Conservation (phyloP, 1,140 invertebrate genomes). For the Caerostris darwini region DNA sequence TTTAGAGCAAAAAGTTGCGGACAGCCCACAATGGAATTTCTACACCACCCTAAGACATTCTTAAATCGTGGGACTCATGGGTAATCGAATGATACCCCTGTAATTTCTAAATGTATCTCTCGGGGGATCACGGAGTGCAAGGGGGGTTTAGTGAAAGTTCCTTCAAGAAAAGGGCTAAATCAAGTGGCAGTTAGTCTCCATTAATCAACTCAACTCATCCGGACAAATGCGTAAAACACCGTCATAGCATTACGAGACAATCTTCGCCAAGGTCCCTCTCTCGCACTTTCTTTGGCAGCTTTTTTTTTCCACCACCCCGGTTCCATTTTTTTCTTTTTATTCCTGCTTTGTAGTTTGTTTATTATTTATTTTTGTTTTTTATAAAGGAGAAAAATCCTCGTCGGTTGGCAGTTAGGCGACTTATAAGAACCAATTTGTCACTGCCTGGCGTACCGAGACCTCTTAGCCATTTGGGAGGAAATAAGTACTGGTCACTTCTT, state of each 20-base stretch:
- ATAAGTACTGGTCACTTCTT: constrained; percentile 75
- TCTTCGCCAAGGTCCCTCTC: not conserved
- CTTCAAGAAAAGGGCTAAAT: constrained; percentile 53
- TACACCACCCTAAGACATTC: not conserved
- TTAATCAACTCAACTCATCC: constrained; percentile 73
- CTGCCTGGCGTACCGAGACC: constrained; percentile 37
- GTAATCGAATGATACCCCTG: constrained; percentile 13
- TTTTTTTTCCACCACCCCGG: not conserved
- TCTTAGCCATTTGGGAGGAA: constrained; percentile 65
- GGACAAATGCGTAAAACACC: constrained; percentile 64
- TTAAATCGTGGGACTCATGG: not conserved
- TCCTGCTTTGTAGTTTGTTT: not conserved
- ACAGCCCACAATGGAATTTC: too few species aligned
- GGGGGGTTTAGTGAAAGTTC: constrained; percentile 12
- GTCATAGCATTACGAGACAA: constrained; percentile 51
- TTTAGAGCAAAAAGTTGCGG: too few species aligned
- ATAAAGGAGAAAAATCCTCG: not conserved
- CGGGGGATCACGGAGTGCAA: not conserved
- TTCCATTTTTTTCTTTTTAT: not conserved
- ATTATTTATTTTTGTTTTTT: constrained; percentile 15
- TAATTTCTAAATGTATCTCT: constrained; percentile 23
- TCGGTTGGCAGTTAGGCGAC: constrained; percentile 58
- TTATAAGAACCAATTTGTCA: constrained; percentile 76
- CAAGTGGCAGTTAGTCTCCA: constrained; percentile 63
- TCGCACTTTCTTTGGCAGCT: not conserved